Evolutionary conservation across 1,140 invertebrate genomes (phyloP).

Genomic region (Piezodorus guildinii): DNA sequence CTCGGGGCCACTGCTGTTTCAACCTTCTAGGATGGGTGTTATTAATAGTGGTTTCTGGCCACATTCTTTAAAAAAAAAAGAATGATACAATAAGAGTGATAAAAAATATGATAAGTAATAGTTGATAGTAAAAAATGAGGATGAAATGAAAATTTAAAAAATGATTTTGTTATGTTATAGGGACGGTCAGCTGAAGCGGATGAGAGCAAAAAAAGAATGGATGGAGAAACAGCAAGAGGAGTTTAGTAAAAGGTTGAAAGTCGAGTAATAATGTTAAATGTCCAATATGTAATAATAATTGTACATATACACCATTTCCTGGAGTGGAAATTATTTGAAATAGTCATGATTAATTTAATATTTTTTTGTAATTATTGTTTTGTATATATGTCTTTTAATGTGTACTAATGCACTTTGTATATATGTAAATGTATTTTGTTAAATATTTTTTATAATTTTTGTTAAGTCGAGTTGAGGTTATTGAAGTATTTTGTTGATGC

Average conservation of each 20-base stretch:
- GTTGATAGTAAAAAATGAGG: no score
- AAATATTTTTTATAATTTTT: slow-evolving; percentile 1
- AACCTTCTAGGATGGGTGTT: no score
- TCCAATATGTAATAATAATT: background rate
- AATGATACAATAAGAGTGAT: no score
- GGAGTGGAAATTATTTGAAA: background rate
- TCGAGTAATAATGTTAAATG: slow-evolving; percentile 43
- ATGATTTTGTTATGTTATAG: slow-evolving; percentile 41
- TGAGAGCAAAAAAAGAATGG: slow-evolving; percentile 87
- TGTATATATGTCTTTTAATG: slow-evolving; percentile 3
- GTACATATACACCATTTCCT: background rate
- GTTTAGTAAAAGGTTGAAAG: slow-evolving; percentile 77
- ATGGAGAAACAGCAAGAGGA: slow-evolving; percentile 84
- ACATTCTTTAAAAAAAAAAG: no score
- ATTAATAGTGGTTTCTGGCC: no score
- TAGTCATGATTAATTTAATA: background rate
- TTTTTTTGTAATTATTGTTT: background rate
- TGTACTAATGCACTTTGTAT: slow-evolving; percentile 8
- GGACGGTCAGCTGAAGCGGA: slow-evolving; percentile 88
- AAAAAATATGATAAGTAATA: no score
- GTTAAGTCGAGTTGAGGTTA: no score
- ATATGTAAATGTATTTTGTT: slow-evolving; percentile 4
- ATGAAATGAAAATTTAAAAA: no score
- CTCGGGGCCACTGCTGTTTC: no score
- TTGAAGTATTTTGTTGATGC: no score